Conservation (phyloP, 2,888 invertebrate species). For the Palloptera scutellata region DNA sequence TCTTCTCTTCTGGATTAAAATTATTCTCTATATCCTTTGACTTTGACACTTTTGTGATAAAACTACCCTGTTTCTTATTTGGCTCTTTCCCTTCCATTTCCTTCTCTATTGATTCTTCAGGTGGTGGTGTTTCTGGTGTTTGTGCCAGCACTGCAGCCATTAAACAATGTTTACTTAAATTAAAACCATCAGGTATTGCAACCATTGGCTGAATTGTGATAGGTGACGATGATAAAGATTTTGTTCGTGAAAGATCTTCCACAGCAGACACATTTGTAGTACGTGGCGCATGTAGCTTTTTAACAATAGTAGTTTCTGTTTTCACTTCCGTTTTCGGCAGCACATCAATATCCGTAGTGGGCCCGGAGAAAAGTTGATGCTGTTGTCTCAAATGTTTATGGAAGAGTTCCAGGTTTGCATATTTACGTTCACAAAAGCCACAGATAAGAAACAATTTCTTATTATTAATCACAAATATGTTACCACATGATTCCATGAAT, state of each 20-base stretch:
- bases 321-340: constrained; percentile 38
- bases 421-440: constrained; percentile 50
- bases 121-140: constrained; percentile 50
- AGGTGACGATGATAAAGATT: constrained; percentile 40
- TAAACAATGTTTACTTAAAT: constrained; percentile 24
- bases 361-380: constrained; percentile 48
- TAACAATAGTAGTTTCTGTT: constrained; percentile 41
- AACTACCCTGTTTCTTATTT: neutral
- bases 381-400: constrained; percentile 50
- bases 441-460: constrained; percentile 47
- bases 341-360: constrained; percentile 37
- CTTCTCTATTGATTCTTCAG: constrained; percentile 44
- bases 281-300: constrained; percentile 34
- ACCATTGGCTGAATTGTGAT: constrained; percentile 45
- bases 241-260: constrained; percentile 28
- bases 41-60: neutral
- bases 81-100: neutral
- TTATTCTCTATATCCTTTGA: neutral
- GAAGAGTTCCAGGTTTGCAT: constrained; percentile 49
- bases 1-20: neutral
- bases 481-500: constrained; percentile 53
- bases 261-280: neutral
- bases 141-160: constrained; percentile 26
- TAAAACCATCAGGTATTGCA: constrained; percentile 38
- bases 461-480: constrained; percentile 48